phyloP scores from a whole-genome alignment of 2,797 vertebrate genomes.

The Graptemys geographica region DNA sequence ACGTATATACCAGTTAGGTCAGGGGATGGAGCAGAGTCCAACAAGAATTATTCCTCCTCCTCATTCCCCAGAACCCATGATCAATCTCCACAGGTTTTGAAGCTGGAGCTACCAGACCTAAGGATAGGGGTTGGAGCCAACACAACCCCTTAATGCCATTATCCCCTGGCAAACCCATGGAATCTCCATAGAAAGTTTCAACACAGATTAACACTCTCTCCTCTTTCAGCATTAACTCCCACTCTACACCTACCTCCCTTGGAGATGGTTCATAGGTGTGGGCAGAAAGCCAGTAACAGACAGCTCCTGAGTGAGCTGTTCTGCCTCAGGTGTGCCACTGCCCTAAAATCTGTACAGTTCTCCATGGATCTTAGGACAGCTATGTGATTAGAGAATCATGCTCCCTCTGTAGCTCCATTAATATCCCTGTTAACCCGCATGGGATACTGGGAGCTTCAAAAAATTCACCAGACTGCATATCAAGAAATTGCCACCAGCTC shows the following conservation, averaged over 20 bases:
- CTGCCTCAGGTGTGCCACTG: not conserved
- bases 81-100: not conserved
- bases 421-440: not conserved
- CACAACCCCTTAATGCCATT: not conserved
- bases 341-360: not conserved
- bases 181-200: not conserved
- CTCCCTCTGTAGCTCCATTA: not conserved
- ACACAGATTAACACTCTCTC: not conserved
- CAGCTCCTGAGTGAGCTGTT: not conserved
- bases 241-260: not conserved
- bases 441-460: not conserved
- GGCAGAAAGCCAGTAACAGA: not conserved
- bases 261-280: not conserved
- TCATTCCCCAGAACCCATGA: not conserved
- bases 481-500: not conserved
- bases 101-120: not conserved
- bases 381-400: not conserved
- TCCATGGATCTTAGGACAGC: not conserved
- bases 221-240: not conserved
- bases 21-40: not conserved
- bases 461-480: not conserved
- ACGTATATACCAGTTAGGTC: not conserved
- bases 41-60: not conserved
- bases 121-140: not conserved
- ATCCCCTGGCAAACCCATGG: not conserved